Percentiles rank a stretch among this genome's conserved stretches.
phyloP scores from a whole-genome alignment of 2,113 vertebrate species.

The Ranitomeya variabilis region DNA sequence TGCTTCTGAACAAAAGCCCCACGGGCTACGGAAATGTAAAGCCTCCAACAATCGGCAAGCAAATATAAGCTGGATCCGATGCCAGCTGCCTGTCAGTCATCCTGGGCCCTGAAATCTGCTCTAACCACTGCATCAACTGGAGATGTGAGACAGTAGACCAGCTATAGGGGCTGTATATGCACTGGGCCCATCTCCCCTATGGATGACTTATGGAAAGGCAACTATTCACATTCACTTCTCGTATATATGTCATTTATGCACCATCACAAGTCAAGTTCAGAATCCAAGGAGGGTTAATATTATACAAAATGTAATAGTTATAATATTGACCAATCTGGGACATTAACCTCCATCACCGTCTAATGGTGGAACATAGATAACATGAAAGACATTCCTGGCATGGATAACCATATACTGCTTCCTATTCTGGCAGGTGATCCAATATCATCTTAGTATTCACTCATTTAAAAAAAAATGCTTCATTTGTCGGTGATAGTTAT shows the following conservation, averaged over 20 bases:
- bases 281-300: not conserved
- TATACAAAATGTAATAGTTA: not conserved
- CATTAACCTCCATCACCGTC: conserved; percentile 24
- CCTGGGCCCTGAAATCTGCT: conserved; percentile 64
- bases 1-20: conserved; percentile 34
- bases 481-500: conserved; percentile 68
- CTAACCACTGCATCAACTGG: conserved; percentile 27
- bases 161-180: not conserved
- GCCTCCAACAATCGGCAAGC: conserved; percentile 76
- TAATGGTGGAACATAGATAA: conserved; percentile 28
- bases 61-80: conserved; percentile 67
- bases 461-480: conserved; percentile 67
- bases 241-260: not conserved
- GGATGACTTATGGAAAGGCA: not conserved
- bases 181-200: not conserved
- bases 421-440: conserved; percentile 70
- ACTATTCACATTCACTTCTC: not conserved
- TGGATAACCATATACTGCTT: conserved; percentile 66
- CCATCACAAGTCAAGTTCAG: not conserved
- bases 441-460: conserved; percentile 66
- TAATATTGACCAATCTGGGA: not conserved
- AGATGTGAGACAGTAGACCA: conserved; percentile 20
- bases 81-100: conserved; percentile 84
- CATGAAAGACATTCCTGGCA: conserved; percentile 60
- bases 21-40: conserved; percentile 6